Conservation (phyloP, 2,113 vertebrate genomes). For the Macroglossus sobrinus region DNA sequence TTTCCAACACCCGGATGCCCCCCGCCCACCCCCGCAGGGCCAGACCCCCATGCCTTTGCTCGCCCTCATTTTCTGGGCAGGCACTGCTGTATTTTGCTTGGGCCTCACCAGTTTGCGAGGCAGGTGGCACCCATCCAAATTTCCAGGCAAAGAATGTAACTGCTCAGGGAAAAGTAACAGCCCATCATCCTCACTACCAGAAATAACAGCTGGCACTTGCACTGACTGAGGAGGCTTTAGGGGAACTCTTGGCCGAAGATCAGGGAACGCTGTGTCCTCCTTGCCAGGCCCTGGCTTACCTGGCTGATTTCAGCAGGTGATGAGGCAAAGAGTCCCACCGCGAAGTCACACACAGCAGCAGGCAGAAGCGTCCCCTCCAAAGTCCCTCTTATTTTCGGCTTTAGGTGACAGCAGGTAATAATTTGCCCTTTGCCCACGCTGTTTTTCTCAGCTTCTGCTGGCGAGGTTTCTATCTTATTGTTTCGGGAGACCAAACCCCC, state of each 20-base stretch:
- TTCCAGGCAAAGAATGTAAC: neutral
- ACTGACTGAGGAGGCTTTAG: fast-evolving
- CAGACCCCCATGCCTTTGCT: neutral
- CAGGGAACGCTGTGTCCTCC: neutral
- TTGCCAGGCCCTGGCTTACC: neutral
- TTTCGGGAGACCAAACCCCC: neutral
- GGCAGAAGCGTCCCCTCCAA: neutral
- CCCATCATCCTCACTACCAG: fast-evolving
- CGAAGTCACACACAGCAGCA: neutral
- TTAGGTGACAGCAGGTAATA: too few species aligned
- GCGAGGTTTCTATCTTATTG: neutral
- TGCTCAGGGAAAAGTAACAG: neutral
- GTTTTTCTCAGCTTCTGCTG: neutral
- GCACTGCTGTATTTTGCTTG: fast-evolving
- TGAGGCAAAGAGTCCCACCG: neutral
- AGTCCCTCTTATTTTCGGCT: neutral
- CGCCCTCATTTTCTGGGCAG: neutral
- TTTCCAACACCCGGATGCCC: neutral
- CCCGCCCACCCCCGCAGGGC: neutral
- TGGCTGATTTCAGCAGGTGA: neutral
- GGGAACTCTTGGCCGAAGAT: neutral
- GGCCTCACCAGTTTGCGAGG: too few species aligned
- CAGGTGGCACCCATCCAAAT: neutral
- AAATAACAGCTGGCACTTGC: neutral
- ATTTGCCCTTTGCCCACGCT: fast-evolving